phyloP scores from a whole-genome alignment of 2,113 vertebrate genomes.

The Arvicanthis niloticus region DNA sequence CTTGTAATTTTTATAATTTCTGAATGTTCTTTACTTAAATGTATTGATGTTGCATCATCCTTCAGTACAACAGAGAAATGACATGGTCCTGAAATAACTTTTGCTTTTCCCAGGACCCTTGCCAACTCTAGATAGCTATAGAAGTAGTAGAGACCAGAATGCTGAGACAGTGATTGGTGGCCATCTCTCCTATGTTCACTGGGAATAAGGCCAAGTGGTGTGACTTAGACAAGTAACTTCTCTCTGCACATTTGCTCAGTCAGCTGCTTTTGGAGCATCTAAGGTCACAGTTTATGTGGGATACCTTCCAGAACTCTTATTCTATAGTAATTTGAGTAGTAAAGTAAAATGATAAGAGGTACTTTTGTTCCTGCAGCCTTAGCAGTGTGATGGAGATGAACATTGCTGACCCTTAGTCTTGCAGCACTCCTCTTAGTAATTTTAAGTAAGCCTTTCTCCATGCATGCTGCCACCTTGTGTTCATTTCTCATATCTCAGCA shows the following conservation, averaged over 20 bases:
- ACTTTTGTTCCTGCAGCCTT: not conserved
- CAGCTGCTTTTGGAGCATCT: not conserved
- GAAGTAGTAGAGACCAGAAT: not conserved
- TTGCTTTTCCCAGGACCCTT: not conserved
- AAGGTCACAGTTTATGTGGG: not conserved
- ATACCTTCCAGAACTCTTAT: not conserved
- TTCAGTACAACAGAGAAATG: not conserved
- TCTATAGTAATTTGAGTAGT: not conserved
- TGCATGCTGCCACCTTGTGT: too few relatives aligned
- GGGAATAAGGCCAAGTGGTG: not conserved
- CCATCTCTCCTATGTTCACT: not conserved
- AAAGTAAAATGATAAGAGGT: not conserved
- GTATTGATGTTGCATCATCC: not conserved
- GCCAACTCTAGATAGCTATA: too few relatives aligned
- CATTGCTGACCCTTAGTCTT: not conserved
- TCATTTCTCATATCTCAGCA: not conserved
- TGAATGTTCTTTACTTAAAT: constrained; percentile 23
- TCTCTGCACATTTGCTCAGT: not conserved
- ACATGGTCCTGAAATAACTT: not conserved
- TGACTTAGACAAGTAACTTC: not conserved
- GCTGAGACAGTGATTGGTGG: not conserved
- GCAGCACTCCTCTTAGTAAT: not conserved
- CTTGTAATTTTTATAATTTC: not conserved
- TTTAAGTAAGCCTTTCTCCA: not conserved
- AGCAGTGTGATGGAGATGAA: not conserved